Evolutionary conservation across 2,797 vertebrate genomes (phyloP), one percentile per base, ranked within the genome.

Genomic region (Phalanger gymnotis): DNA sequence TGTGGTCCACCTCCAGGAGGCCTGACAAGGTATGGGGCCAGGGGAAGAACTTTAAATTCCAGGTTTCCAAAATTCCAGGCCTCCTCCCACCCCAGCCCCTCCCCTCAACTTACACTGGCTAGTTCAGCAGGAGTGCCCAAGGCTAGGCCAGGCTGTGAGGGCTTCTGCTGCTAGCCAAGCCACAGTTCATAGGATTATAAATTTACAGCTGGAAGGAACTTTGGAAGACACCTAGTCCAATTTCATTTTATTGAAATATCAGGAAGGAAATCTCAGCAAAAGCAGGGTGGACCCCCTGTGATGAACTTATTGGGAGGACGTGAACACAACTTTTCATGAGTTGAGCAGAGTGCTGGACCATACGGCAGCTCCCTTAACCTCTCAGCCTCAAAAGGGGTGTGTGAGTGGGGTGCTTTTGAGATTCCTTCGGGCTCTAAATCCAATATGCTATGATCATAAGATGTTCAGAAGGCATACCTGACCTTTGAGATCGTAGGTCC

Each of bases 381-480:
- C 66, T 51, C 40, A 4, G 9, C 3, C 22, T 22, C 47, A 81
- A 47, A n/a, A 12, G 54, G 92, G 89, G 93, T 93, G 54, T 6
- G 27, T 10, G 27, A 93, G 94, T 93, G 54, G 27, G 6, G 54
- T 47, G 51, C 91, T 90, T 87, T 91, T 52, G 57, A 96, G 92
- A 81, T 96, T 97, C 97, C 97, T 95, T 96, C 95, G 94, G 95
- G 61, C 96, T 95, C 92, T 96, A 91, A 73, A 73, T 40, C 61
- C 61, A 40, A 19, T 73, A n/a, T 73, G 5, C 5, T 5, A 19
- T 73, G 14, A 73, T n/a, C 12, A 22, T 40, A 19, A 40, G 34
- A 22, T 40, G 61, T 16, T 40, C 61, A n/a, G 61, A 73, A 73
- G 34, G 34, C n/a, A 16, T 16, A 73, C 14, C 61, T 73, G 16